Conservation (phyloP, 2,797 vertebrate species). For the Cyclura pinguis region DNA sequence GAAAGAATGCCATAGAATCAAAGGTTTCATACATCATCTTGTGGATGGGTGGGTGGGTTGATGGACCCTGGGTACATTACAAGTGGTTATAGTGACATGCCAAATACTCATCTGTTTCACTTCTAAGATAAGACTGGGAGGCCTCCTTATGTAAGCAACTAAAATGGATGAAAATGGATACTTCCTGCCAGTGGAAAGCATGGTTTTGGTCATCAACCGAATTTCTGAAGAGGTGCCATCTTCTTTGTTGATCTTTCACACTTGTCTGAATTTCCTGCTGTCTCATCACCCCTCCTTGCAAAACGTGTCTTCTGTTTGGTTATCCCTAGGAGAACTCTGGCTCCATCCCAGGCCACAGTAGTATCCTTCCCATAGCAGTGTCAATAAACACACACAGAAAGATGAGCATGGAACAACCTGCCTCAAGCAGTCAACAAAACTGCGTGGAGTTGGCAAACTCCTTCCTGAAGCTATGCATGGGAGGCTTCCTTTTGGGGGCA, state of each 20-base stretch:
- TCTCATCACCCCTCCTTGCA: not conserved
- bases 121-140: not conserved
- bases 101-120: not conserved
- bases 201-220: not conserved
- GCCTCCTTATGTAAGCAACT: not conserved
- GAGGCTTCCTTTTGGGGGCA: not conserved
- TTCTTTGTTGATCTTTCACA: not conserved
- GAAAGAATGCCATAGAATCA: not conserved
- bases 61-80: not conserved
- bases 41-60: not conserved
- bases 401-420: not conserved
- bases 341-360: not conserved
- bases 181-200: not conserved
- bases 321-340: not conserved
- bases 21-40: not conserved
- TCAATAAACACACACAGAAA: not conserved
- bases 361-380: constrained; percentile 2
- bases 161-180: too few relatives aligned
- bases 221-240: not conserved
- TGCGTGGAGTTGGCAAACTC: not conserved
- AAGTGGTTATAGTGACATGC: not conserved
- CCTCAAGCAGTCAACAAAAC: not conserved
- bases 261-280: not conserved
- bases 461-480: not conserved
- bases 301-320: not conserved